Evolutionary conservation across 2,797 vertebrate genomes (phyloP), one percentile per base, ranked within the genome.

Genomic region (Esox masquinongy): DNA sequence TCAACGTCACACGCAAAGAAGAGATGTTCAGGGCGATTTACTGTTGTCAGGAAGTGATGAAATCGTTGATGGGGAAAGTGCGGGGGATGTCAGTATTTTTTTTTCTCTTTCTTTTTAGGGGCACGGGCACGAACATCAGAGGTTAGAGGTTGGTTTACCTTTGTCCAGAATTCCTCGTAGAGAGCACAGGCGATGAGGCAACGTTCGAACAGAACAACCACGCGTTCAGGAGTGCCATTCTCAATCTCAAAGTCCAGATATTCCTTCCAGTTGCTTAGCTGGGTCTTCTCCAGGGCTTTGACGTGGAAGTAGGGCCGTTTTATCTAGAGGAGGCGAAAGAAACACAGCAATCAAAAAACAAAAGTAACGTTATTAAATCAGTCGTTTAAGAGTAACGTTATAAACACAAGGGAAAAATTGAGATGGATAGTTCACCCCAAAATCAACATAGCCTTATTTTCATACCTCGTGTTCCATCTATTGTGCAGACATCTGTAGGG

Each of bases 241-340:
- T 99, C 98, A 78, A 99, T 97, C 94, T 99, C 98, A 89, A 98
- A 99, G 81, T 99, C 98, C 95, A 99, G 93, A 91, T 99, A 99
- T 90, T 99, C 98, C 92, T 96, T 97, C 98, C 98, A 99, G 94
- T 99, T 99, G 93, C 94, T 97, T 70, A 99, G 95, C 91, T 99
- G 98, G 24, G 96, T 95, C 93, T 98, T 99, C 94, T 99, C 98
- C 90, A 99, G 89, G 84, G 98, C 95, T 91, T 99, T 99, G 81
- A 99, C 98, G 0, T 99, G 98, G 92, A 99, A 99, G 93, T 99
- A 99, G 64, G 98, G 98, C 74, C 98, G 95, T 91, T 98, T 99
- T 76, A 99, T 98, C 98, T 99, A 79, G 70, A n/a, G 4, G 56
- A 2, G 15, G 6, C 24, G 76, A 50, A 24, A 72, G 5, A 51